phyloP scores from a whole-genome alignment of 1,140 invertebrate species.

The Drosophila burlai region DNA sequence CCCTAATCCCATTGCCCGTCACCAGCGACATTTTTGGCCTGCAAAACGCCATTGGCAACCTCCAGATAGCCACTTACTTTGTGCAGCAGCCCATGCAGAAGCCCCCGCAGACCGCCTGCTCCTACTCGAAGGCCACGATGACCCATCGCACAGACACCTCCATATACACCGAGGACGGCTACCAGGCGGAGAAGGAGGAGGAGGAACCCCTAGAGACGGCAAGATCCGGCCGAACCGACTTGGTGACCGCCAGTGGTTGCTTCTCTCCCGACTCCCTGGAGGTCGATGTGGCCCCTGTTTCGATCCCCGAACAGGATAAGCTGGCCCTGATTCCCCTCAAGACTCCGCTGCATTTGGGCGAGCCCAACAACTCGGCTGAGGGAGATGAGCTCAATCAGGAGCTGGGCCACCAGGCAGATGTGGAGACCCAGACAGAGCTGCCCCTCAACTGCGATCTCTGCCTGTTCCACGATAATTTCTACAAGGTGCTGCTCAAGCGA shows the following conservation, averaged over 20 bases:
- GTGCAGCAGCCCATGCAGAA: conserved; percentile 71
- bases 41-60: conserved; percentile 80
- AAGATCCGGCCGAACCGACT: conserved; percentile 23
- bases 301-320: conserved; percentile 36
- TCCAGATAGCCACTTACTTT: conserved; percentile 80
- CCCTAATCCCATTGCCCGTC: conserved; percentile 82
- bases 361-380: neutral
- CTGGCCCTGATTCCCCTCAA: conserved; percentile 70
- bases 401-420: conserved; percentile 52
- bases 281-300: conserved; percentile 27
- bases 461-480: conserved; percentile 82
- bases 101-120: conserved; percentile 43
- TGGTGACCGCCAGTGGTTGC: conserved; percentile 55
- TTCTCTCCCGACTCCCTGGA: conserved; percentile 72
- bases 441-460: conserved; percentile 80
- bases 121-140: conserved; percentile 65
- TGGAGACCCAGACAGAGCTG: conserved; percentile 80
- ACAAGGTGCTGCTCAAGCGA: conserved; percentile 78
- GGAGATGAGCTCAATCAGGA: conserved; percentile 3
- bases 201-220: conserved; percentile 39
- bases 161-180: conserved; percentile 76
- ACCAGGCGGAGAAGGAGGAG: conserved; percentile 74
- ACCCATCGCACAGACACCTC: conserved; percentile 76
- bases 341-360: conserved; percentile 16
- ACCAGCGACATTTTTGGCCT: conserved; percentile 80